Conservation (phyloP, 2,113 vertebrate genomes). For the Etia nguti region DNA sequence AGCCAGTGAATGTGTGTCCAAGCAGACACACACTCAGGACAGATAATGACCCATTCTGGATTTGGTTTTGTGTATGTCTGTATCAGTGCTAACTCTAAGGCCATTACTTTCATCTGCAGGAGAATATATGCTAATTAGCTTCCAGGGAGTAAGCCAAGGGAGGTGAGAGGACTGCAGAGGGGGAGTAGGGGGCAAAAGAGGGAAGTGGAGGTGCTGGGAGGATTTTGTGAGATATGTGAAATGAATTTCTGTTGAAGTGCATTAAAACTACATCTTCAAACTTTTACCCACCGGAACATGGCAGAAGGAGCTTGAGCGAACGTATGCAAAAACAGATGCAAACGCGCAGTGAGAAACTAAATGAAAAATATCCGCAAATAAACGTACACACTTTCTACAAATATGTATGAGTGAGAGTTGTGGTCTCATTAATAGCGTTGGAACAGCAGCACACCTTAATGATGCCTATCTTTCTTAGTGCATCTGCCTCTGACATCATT, state of each 20-base stretch:
- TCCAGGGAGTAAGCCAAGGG: slow-evolving; percentile 8
- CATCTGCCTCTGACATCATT: slow-evolving; percentile 13
- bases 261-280: slow-evolving; percentile 41
- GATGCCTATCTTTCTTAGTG: slow-evolving; percentile 27
- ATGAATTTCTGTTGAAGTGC: slow-evolving; percentile 35
- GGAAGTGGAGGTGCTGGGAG: neutral
- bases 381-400: neutral
- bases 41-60: neutral
- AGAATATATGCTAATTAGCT: slow-evolving; percentile 50
- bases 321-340: neutral
- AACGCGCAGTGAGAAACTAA: neutral
- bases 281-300: neutral
- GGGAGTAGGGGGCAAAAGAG: neutral
- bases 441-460: slow-evolving; percentile 26
- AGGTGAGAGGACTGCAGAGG: slow-evolving; percentile 10
- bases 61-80: neutral
- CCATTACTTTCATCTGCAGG: slow-evolving; percentile 45
- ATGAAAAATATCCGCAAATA: neutral
- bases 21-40: neutral
- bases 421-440: slow-evolving; percentile 40
- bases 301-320: neutral
- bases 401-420: slow-evolving; percentile 6
- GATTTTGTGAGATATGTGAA: slow-evolving; percentile 28
- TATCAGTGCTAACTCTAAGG: neutral
- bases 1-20: neutral